phyloP scores from a whole-genome alignment of 2,797 vertebrate genomes.

The Rhadinocentrus ornatus region DNA sequence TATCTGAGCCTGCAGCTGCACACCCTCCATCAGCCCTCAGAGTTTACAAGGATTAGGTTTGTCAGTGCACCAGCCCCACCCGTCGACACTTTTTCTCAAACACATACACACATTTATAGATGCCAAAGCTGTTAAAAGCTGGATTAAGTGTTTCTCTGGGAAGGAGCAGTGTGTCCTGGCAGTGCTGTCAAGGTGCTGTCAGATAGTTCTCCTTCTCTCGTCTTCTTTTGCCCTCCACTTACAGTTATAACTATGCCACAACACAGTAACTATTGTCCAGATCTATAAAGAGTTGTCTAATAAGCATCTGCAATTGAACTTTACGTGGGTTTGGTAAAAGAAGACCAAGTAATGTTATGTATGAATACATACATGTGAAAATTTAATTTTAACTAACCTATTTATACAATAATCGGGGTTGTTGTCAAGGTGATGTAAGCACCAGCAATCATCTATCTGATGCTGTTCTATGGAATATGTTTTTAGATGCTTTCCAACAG shows the following conservation, averaged over 20 bases:
- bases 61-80: constrained; percentile 67
- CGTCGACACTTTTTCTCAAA: constrained; percentile 51
- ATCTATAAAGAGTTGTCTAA: constrained; percentile 17
- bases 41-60: constrained; percentile 80
- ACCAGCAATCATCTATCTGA: not conserved
- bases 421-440: not conserved
- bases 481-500: constrained; percentile 15
- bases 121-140: constrained; percentile 77
- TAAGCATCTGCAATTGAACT: constrained; percentile 17
- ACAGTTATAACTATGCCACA: constrained; percentile 51
- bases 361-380: not conserved
- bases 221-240: constrained; percentile 51
- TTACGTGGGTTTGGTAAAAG: not conserved
- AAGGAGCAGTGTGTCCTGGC: constrained; percentile 65
- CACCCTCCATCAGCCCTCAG: constrained; percentile 72
- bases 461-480: not conserved
- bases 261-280: constrained; percentile 41
- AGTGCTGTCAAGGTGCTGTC: constrained; percentile 70
- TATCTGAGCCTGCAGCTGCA: constrained; percentile 76
- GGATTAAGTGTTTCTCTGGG: constrained; percentile 77
- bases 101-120: constrained; percentile 57
- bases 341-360: not conserved
- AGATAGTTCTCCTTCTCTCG: constrained; percentile 52
- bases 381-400: not conserved
- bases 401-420: not conserved